Evolutionary conservation across 30 jellyfish, hydroid and myxozoan species (phyloP), one percentile per base, ranked within the genome.

Genomic region (Chironex yamaguchii): DNA sequence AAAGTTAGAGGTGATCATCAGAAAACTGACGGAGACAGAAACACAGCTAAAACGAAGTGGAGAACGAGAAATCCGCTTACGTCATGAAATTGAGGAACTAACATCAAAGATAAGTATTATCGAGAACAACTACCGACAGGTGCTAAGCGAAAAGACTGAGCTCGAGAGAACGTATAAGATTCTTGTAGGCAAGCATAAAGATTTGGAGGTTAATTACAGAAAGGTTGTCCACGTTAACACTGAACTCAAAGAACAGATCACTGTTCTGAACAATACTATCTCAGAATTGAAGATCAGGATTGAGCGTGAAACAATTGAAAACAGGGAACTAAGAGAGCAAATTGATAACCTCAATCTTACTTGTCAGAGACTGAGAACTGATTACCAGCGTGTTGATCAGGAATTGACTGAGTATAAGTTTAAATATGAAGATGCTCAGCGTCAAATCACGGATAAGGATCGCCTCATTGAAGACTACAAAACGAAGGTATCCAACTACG

Each of bases 381-480:
- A 94, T 24, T 82, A 83, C 73, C 86, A 68, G 35, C 79, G 93
- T n/a, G 36, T 89, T 0, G 97, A 89, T 65, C 96, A 89, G 69
- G 99, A 94, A 74, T 68, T 88, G 86, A 81, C 97, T 13, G 99
- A 93, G 50, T 68, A 81, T 87, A 80, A 93, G 31, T 88, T 72
- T 91, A 93, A 88, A 48, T 93, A 81, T 66, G 96, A 87, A 4
- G 98, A 93, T 25, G 96, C 95, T n/a, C 91, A 52, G 77, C 88
- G 89, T 64, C 96, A 82, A 50, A 53, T 93, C 25, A 89, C 97
- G 34, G 98, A 93, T 72, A 93, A 89, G 67, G 95, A 93, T 81
- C 69, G 65, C 36, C 29, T 75, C 3, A 88, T 93, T 48, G 90
- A 94, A 0, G 98, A 93, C 63, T 50, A 88, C 66, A 90, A 82